Base-by-base conservation (phyloP, 2,797 vertebrate species). In the Coregonus sp. region DNA sequence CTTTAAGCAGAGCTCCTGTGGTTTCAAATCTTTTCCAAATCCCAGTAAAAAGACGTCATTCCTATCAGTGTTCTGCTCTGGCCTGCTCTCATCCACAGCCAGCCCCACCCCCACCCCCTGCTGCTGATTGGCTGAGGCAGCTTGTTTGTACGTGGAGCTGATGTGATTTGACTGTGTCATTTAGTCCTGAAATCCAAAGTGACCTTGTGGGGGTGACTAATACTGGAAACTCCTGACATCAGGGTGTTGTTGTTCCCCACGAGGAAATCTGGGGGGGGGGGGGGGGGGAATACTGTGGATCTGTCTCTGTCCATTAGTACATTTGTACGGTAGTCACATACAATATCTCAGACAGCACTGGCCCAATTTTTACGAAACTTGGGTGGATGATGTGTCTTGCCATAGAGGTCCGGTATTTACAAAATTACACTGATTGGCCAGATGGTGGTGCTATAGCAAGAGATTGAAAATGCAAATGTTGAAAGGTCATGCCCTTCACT, bases 11-110 rank as follows among this genome's bases (percentile, higher is more conserved):
- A 72, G 78, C 85, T 90, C 86, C 83, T 86, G 85, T 73, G 75
- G 73, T 66, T 73, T 29, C 69, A 9, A 5, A 85, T 76, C 81
- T 86, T 86, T 89, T 80, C 89, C 91, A 89, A 82, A 83, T 90
- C 88, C 83, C 52, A n/a, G 84, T 79, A 75, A 70, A 68, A 81
- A 83, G 75, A 87, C 74, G 79, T 86, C 79, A 77, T 83, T 87
- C 80, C 86, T 72, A 87, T 89, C 82, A 81, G n/a, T 20, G n/a
- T 61, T 61, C 67, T 78, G 85, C 78, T 83, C 85, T 82, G 79
- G 86, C 84, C 90, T 88, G 83, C 81, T 84, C 72, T 76, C 9
- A 67, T 77, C 65, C 77, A 82, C 77, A 40, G 75, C 69, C 54
- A 33, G 40, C 25, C 14, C 52, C 35, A 5, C 54, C 25, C 14